Base-by-base conservation (phyloP, 1,140 invertebrate species). In the Philotrypesis tridentata region DNA sequence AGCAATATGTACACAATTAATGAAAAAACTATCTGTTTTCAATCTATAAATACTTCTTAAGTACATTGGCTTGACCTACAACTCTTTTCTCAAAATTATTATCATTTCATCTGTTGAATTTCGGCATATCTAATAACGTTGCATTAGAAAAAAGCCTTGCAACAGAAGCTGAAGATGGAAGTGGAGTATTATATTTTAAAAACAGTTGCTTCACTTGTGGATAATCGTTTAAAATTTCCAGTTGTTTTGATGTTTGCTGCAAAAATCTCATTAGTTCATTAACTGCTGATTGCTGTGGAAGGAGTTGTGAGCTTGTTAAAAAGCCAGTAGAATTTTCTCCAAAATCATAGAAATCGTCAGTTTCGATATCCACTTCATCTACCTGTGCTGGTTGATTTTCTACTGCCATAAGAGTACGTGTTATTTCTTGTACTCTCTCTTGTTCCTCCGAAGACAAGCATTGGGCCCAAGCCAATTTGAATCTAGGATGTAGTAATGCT, bases 141-240 rank as follows among this genome's bases (percentile, higher is more conserved):
- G 80, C 76, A 33, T 27, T 82, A 23, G 77, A 80, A 80, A 85
- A 84, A 21, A 85, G 55, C 27, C 83, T 40, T 79, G 84, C 80
- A 8, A 84, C 83, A 40, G 83, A 65, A 33, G 80, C 84, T 61
- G 83, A 84, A 4, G 80, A 84, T 25, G 84, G 82, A 14, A 85
- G 40, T 6, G 79, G 63, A 0, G 81, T 84, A n/a, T 84, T 84
- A 21, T 82, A 84, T 37, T 67, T 63, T n/a, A 85, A 43, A 67
- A 82, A 85, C 4, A 85, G n/a, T 33, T 65, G 40, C 14, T 65
- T 76, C 6, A 85, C 80, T n/a, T 40, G 5, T 2, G 82, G 85
- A 80, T 71, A 85, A 23, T 74, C 63, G n/a, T 76, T 29, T 0
- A 85, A 43, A 65, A 85, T 82, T 12, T n/a, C 12, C 12, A 85